Conservation (phyloP, 1,140 invertebrate species). For the Drosophila nasuta region DNA sequence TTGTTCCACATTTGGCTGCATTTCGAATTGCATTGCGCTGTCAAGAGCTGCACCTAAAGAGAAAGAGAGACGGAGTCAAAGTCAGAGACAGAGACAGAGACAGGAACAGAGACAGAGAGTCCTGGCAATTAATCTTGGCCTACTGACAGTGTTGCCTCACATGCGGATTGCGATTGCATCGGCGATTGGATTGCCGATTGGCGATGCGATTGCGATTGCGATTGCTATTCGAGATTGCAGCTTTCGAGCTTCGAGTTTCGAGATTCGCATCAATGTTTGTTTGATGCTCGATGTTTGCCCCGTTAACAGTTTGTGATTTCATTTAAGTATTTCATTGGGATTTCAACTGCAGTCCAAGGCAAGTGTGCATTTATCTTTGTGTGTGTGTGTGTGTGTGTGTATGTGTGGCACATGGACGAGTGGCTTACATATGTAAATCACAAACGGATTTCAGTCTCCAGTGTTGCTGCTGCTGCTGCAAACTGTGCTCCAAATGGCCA, state of each 20-base stretch:
- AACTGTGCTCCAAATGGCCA: conserved; percentile 59
- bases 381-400: background rate
- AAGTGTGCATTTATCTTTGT: background rate
- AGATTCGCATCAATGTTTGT: conserved; percentile 34
- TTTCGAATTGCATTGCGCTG: conserved; percentile 32
- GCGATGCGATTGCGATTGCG: conserved; percentile 8
- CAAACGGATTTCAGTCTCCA: conserved; percentile 37
- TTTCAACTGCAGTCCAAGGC: conserved; percentile 21
- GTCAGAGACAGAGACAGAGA: background rate
- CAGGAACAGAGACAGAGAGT: background rate
- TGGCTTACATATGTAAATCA: conserved; percentile 56
- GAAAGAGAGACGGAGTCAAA: background rate
- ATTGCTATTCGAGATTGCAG: background rate
- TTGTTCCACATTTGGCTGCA: conserved; percentile 24
- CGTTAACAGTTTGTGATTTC: conserved; percentile 56
- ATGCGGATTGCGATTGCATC: background rate
- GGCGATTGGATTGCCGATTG: conserved; percentile 1
- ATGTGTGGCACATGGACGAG: conserved; percentile 1
- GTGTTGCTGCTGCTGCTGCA: background rate
- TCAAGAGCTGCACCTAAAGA: conserved; percentile 13
- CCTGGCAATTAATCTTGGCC: conserved; percentile 35
- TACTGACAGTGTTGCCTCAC: background rate
- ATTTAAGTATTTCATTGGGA: conserved; percentile 60
- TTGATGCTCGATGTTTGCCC: conserved; percentile 48
- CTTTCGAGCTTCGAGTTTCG: background rate